Conservation (phyloP, 2,113 vertebrate genomes). For the Cyrtonyx montezumae region DNA sequence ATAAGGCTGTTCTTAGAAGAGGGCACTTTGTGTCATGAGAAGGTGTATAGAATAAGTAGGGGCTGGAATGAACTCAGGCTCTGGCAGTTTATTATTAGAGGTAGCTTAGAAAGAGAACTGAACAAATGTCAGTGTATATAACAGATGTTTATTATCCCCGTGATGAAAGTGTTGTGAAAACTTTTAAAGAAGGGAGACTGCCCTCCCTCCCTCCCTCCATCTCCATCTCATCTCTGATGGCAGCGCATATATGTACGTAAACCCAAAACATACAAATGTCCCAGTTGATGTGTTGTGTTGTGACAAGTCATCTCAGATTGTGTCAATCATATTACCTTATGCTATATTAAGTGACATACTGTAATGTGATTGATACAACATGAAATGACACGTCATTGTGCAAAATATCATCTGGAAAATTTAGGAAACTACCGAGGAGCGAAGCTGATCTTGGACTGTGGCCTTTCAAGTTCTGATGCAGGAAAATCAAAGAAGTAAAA, state of each 20-base stretch:
- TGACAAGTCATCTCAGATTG: constrained; percentile 77
- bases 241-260: not conserved
- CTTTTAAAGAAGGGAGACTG: constrained; percentile 22
- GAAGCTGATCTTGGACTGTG: not conserved
- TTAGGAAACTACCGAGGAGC: constrained; percentile 48
- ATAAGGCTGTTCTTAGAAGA: not conserved
- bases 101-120: not conserved
- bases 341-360: constrained; percentile 76
- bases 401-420: constrained; percentile 79
- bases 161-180: constrained; percentile 47
- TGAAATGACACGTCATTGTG: constrained; percentile 74
- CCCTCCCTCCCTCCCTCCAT: not conserved
- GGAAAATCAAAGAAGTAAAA: not conserved
- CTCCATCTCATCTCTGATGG: not conserved
- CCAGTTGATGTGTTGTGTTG: constrained; percentile 68
- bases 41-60: not conserved
- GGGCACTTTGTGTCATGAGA: not conserved
- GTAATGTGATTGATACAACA: constrained; percentile 77
- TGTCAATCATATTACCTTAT: constrained; percentile 76
- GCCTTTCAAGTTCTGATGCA: constrained; percentile 21
- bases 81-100: not conserved
- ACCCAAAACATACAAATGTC: constrained; percentile 53
- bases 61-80: constrained; percentile 17
- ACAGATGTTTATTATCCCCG: constrained; percentile 41
- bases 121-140: constrained; percentile 11